Evolutionary conservation across 2,797 vertebrate genomes (phyloP), one percentile per base, ranked within the genome.

Genomic region (Platyrinchus mystaceus): DNA sequence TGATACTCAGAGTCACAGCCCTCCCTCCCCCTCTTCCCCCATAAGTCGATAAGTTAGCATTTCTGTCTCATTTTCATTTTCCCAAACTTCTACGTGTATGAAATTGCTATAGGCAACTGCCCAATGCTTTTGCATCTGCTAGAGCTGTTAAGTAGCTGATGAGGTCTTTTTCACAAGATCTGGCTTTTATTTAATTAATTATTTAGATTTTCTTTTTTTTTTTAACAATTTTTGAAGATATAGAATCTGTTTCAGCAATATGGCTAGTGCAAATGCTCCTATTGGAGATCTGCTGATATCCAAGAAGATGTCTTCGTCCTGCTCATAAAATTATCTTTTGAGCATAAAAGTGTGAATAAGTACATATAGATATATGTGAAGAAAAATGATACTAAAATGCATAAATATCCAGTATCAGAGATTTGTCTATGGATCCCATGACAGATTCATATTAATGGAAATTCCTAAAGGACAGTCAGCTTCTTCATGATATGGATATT

Each of bases 111-210:
- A 94, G 91, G 95, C 90, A 96, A 90, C 79, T 95, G 95, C 86
- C 94, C 90, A 94, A 91, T 92, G 93, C 81, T 70, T 96, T 90
- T 95, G 87, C 91, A 92, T 95, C 94, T 94, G 92, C 73, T 92
- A 91, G 92, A 95, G 87, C 44, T 96, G 90, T 93, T 94, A 95
- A 96, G 91, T 91, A 94, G 93, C 82, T 96, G 95, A 95, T 93
- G 77, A 96, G 89, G 92, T 95, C 89, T 93, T 96, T 97, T 94
- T 95, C 89, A 94, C 87, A 94, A 90, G 81, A 90, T 94, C 89
- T 95, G 90, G 76, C 58, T 95, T 90, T 88, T 86, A 89, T 91
- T 96, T 85, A 70, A 85, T 92, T 92, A 82, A 46, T 90, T 94
- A 77, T 84, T 87, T 89, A 34, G 39, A 21, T 15, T 30, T 50